Base-by-base conservation (phyloP, 2,797 vertebrate genomes). In the Argentina silus region DNA sequence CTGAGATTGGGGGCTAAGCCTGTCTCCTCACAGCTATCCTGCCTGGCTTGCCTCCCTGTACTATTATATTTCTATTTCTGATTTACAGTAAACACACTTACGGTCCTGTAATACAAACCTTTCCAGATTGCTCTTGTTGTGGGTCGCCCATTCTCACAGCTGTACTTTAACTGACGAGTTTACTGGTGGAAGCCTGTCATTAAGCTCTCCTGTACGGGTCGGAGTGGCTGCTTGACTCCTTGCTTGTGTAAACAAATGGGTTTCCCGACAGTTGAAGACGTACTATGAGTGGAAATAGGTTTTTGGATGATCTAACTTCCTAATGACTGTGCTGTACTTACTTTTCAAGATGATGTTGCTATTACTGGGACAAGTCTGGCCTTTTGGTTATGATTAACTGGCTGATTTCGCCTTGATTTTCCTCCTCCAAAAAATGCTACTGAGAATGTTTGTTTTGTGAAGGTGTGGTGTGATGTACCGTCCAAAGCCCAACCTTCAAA, bases 61-160 rank as follows among this genome's bases (percentile, higher is more conserved):
- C 79, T 66, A 80, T 82, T 80, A 80, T 61, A 75, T 47, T n/a
- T 48, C 53, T 80, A 74, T 72, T 69, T 79, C 71, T n/a, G 63
- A 72, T 79, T 74, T 70, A 70, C 69, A 45, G 65, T 74, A 72
- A 76, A 80, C 53, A 78, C 14, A 50, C 42, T 55, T 12, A 51
- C 27, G 3, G 53, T 1, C 53, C 19, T 59, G 2, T 59, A 7
- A 69, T 68, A 72, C 65, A 62, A 69, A 69, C 53, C 55, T 66
- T 60, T 76, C 21, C 71, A 42, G 63, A 66, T 44, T 48, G 60
- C 61, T 59, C 10, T 10, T 43, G 53, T n/a, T 43, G 53, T 6
- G 23, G 27, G 36, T 68, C 48, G 43, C 50, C 17, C 44, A 36
- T 72, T 72, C 9, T 42, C 6, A 0, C 47, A 7, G 50, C 47